Base-by-base conservation (phyloP, 2,888 invertebrate genomes). In the Melieria crassipennis region DNA sequence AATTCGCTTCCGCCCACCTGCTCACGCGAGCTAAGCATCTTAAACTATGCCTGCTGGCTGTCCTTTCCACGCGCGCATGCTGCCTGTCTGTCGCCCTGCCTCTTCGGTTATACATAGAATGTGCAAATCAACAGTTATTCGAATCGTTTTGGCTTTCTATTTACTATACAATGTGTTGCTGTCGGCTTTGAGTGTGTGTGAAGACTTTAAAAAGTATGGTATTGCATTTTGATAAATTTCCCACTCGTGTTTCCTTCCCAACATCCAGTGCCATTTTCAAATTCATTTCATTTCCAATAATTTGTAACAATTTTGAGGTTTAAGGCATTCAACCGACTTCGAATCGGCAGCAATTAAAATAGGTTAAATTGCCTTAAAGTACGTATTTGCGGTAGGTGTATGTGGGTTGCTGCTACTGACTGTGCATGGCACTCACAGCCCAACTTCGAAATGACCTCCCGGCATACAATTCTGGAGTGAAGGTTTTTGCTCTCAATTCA, bases 1-100 rank as follows among this genome's bases (percentile, higher is more conserved):
- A 16, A 47, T 30, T 30, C 30, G 30, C 30, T 30, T 30, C 30
- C 30, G 30, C 30, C 30, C 30, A 30, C 30, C 30, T 30, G 30
- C 30, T 30, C 30, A 30, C 30, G 81, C 80, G 78, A 77, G 76
- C 78, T 77, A 74, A 72, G 73, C 66, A 69, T 75, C 71, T 57
- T 63, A 66, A 75, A 30, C 30, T 30, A 30, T 30, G 30, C 30
- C 30, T 30, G 30, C 30, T 30, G 30, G 30, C 30, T 30, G 30
- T 30, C 30, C 30, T 30, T 1, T 30, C 30, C 30, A 30, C 30
- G 30, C 30, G 30, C 30, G 30, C 30, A 30, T 3, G 30, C 30
- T 30, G 30, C 30, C 30, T 30, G 30, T 3, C 30, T 30, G 30
- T 30, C 30, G 30, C 2, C 30, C 30, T 30, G 30, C 30, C 30